phyloP scores from a whole-genome alignment of 30 jellyfish, hydroid and myxozoan species.

The Aurelia coerulea region DNA sequence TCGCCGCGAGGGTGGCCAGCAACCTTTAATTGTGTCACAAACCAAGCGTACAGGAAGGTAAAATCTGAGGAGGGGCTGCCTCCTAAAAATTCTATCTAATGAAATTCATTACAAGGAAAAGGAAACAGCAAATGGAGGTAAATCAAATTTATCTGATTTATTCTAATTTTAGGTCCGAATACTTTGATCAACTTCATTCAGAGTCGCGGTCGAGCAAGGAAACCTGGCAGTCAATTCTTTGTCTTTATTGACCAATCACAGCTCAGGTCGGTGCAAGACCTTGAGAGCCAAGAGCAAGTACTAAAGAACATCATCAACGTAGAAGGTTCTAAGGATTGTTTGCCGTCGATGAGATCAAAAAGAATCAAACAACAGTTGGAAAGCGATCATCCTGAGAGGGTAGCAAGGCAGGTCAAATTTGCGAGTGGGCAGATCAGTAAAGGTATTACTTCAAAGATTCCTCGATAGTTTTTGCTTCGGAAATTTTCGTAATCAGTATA shows the following conservation, averaged over 20 bases:
- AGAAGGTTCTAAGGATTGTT: constrained; percentile 25
- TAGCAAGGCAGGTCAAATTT: neutral
- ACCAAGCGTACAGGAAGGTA: too few relatives aligned
- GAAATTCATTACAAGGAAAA: too few relatives aligned
- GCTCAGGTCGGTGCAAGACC: constrained; percentile 7
- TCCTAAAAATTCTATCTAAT: too few relatives aligned
- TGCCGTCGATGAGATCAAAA: constrained; percentile 53
- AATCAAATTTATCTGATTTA: neutral
- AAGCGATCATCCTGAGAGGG: neutral
- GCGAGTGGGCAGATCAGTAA: too few relatives aligned
- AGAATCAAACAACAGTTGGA: constrained; percentile 21
- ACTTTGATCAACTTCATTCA: constrained; percentile 65
- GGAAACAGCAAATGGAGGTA: too few relatives aligned
- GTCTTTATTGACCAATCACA: constrained; percentile 39
- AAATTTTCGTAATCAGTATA: too few relatives aligned
- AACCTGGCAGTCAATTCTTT: constrained; percentile 56
- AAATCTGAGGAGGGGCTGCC: too few relatives aligned
- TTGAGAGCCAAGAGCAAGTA: constrained; percentile 53
- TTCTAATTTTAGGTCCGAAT: constrained; percentile 30
- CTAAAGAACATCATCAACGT: constrained; percentile 35
- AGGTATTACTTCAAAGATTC: too few relatives aligned
- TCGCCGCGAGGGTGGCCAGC: too few relatives aligned
- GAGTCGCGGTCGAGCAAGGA: constrained; percentile 83
- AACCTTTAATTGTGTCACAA: too few relatives aligned
- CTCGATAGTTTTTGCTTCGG: too few relatives aligned